phyloP scores from a whole-genome alignment of 2,113 vertebrate genomes.

The Apteryx owenii region DNA sequence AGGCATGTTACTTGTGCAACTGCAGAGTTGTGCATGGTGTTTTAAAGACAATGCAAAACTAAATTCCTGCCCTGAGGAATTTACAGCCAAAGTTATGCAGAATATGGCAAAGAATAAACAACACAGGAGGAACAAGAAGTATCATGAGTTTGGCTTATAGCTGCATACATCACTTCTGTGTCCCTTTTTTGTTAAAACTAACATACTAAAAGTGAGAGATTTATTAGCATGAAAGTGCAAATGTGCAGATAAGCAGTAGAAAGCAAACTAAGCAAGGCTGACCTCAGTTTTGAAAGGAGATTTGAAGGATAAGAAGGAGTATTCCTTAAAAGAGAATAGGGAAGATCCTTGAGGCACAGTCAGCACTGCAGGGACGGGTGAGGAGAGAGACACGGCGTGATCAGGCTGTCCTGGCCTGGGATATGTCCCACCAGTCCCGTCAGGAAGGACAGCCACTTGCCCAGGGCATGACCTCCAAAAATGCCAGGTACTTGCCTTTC shows the following conservation, averaged over 20 bases:
- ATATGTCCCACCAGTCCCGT: background rate
- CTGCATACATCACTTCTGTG: background rate
- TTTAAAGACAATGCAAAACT: background rate
- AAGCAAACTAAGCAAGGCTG: background rate
- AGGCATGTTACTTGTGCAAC: background rate
- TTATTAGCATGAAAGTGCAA: background rate
- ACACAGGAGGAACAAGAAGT: background rate
- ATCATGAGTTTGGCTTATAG: background rate
- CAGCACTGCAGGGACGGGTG: fast-evolving
- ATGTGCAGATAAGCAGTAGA: background rate
- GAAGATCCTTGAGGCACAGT: background rate
- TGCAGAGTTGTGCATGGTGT: background rate
- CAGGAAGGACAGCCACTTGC: fast-evolving
- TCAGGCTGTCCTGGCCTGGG: background rate
- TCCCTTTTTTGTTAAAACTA: background rate
- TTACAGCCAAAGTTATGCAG: background rate
- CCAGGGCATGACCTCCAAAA: background rate
- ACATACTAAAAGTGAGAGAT: background rate
- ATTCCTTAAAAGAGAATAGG: background rate
- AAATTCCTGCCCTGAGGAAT: background rate
- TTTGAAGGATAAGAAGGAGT: background rate
- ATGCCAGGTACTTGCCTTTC: background rate
- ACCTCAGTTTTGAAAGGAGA: background rate
- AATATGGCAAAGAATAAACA: fast-evolving
- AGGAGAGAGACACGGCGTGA: background rate